phyloP scores from a whole-genome alignment of 2,888 invertebrate species.

The Drosophila quinaria region DNA sequence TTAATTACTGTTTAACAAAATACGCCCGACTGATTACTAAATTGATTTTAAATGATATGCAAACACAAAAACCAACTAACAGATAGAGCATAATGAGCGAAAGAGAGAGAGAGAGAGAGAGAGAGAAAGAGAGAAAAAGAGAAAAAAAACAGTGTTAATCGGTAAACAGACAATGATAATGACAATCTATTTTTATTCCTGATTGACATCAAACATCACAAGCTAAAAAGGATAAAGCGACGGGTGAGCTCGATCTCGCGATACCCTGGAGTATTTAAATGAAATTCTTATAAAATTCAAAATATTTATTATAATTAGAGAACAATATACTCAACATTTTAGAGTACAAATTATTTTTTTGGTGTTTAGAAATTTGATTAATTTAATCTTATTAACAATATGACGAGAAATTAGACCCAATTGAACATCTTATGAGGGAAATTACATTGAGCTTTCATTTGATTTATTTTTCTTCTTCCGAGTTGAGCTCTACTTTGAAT shows the following conservation, averaged over 20 bases:
- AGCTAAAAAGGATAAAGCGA: conserved; percentile 15
- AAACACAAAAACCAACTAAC: conserved; percentile 44
- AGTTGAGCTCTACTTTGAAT: background rate
- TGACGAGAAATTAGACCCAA: background rate
- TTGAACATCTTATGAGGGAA: background rate
- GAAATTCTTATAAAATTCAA: too few relatives aligned
- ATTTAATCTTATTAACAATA: too few relatives aligned
- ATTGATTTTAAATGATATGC: conserved; percentile 75
- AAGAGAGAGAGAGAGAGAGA: background rate
- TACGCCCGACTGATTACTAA: conserved; percentile 66
- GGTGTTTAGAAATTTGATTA: too few relatives aligned
- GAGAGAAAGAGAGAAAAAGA: background rate
- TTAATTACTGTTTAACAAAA: conserved; percentile 78
- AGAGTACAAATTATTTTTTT: too few relatives aligned
- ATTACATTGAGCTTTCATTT: background rate
- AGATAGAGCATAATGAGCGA: background rate
- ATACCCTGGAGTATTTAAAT: background rate
- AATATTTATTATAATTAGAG: too few relatives aligned
- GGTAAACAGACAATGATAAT: conserved; percentile 56
- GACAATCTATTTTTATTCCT: conserved; percentile 53
- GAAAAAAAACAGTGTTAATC: conserved; percentile 29
- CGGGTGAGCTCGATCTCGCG: background rate
- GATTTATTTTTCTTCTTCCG: background rate
- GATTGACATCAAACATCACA: conserved; percentile 58
- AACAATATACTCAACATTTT: too few relatives aligned